Evolutionary conservation across 2,113 vertebrate species (phyloP).

Genomic region (Pleuronectes platessa): DNA sequence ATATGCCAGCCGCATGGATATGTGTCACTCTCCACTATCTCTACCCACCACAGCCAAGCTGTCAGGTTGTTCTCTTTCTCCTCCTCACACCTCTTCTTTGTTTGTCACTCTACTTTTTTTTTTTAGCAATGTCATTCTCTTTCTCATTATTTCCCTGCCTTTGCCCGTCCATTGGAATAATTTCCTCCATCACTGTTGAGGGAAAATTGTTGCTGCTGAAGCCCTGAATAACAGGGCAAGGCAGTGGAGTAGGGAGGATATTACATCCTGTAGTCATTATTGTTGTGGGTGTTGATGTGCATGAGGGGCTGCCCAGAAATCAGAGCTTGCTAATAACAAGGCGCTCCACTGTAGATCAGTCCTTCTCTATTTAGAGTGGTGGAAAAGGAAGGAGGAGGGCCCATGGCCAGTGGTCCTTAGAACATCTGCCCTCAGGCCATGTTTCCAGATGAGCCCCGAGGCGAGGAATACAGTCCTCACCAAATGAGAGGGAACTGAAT

Average conservation of each 20-base stretch:
- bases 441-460: conserved; percentile 25
- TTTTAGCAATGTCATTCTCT: conserved; percentile 25
- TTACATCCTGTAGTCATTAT: conserved; percentile 80
- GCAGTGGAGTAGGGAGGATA: conserved; percentile 60
- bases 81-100: conserved; percentile 21
- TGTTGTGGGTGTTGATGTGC: conserved; percentile 68
- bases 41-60: conserved; percentile 27
- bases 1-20: conserved; percentile 68
- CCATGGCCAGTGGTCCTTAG: conserved; percentile 13
- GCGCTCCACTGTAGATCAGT: conserved; percentile 51
- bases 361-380: conserved; percentile 55
- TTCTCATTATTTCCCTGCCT: conserved; percentile 46
- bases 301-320: conserved; percentile 49
- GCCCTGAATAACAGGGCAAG: conserved; percentile 52
- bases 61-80: conserved; percentile 32
- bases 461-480: conserved; percentile 17
- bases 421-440: conserved; percentile 34
- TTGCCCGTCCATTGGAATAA: conserved; percentile 59
- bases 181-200: conserved; percentile 72
- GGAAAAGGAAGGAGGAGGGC: conserved; percentile 14
- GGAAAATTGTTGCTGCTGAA: conserved; percentile 60
- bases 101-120: conserved; percentile 23
- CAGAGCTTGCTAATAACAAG: conserved; percentile 58
- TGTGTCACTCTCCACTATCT: conserved; percentile 56
- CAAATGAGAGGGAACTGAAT: conserved; percentile 15